phyloP scores from a whole-genome alignment of 2,888 invertebrate genomes.

The Oasisia sp. region DNA sequence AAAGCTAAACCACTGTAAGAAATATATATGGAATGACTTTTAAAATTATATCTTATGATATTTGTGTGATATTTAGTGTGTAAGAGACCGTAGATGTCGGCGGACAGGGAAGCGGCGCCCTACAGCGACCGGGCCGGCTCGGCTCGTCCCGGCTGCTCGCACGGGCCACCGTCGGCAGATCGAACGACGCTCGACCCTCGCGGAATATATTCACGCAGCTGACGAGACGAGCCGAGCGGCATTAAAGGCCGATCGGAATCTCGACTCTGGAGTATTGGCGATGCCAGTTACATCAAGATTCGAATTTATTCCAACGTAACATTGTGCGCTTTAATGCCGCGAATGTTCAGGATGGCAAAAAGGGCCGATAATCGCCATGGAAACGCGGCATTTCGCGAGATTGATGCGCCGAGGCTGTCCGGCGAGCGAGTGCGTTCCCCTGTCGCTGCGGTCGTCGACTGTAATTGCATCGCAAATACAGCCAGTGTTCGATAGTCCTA shows the following conservation, averaged over 20 bases:
- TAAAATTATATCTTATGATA: not conserved
- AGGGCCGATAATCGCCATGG: conserved; percentile 17
- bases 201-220: conserved; percentile 4
- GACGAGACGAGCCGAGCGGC: conserved; percentile 17
- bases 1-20: too few relatives aligned
- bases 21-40: too few relatives aligned
- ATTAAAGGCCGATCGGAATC: conserved; percentile 10
- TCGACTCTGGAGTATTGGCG: conserved; percentile 4
- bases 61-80: not conserved
- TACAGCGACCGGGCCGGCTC: not conserved
- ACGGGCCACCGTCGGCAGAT: not conserved
- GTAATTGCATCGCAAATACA: conserved; percentile 12
- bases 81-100: not conserved
- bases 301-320: conserved; percentile 17
- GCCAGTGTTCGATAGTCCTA: not conserved
- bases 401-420: not conserved
- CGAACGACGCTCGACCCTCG: not conserved
- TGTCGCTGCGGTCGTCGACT: not conserved
- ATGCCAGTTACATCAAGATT: conserved; percentile 17
- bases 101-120: not conserved
- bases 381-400: conserved; percentile 13
- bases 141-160: not conserved
- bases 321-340: conserved; percentile 17
- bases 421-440: not conserved
- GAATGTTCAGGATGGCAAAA: conserved; percentile 17